Evolutionary conservation across 2,888 invertebrate genomes (phyloP), one percentile per base, ranked within the genome.

Genomic region (Troides helena): DNA sequence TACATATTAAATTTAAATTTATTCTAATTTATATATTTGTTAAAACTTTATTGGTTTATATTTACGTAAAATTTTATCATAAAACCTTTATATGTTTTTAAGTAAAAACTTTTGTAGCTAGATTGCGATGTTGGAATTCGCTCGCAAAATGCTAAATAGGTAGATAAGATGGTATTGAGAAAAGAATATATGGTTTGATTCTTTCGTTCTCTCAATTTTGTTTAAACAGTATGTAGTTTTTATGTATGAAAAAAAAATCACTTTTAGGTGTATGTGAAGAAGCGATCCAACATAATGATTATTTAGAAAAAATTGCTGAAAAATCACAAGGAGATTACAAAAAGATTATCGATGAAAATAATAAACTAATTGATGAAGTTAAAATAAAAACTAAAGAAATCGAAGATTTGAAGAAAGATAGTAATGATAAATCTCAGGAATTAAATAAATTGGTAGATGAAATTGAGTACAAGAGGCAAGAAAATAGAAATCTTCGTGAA

Each of bases 251-350:
- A 30, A 30, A 30, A 30, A 7, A 53, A 53, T 6, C 0, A 53
- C 67, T 53, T 69, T 80, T 81, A 90, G 92, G 81, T 79, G 78
- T 78, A 17, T 88, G 83, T 74, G 86, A 88, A 74, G 84, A 85
- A 77, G 75, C 77, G 36, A 65, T 83, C 43, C 80, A 85, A 69
- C 84, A 79, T 14, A 86, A 85, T 74, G 79, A 84, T 17, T 81
- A 82, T 73, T 84, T 90, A 62, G 87, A 90, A 78, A 81, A 84
- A 73, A 83, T 81, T 74, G 77, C 83, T 50, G 77, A 84, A 68
- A 78, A 79, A 71, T 80, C 76, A n/a, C 76, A 76, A 71, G 77
- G 81, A 8, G 80, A 85, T 77, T 71, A 84, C 56, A 73, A 82
- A 59, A 77, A 76, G 65, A 72, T 88, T 56, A 72, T 79, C 50